A percentile compares a stretch with the other conserved stretches of the same genome.
phyloP scores from a whole-genome alignment of 2,797 vertebrate genomes.

The Phoeniculus purpureus region DNA sequence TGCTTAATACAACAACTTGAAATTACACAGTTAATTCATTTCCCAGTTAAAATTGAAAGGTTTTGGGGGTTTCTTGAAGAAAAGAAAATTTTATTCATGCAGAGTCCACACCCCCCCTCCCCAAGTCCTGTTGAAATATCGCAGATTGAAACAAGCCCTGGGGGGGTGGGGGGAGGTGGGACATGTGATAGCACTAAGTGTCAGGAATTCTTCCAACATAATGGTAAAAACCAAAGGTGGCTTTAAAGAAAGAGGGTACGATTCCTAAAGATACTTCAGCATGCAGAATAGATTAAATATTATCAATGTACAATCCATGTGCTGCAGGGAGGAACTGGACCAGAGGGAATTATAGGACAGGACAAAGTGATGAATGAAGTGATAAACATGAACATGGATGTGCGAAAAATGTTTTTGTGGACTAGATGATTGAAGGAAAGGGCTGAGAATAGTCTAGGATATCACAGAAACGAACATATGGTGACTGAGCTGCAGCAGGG shows the following conservation, averaged over 20 bases:
- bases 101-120: not conserved
- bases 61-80: not conserved
- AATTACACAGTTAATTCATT: not conserved
- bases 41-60: not conserved
- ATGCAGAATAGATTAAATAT: slow-evolving; percentile 3
- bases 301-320: not conserved
- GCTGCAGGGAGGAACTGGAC: not conserved
- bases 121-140: not conserved
- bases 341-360: fast-evolving
- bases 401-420: not conserved
- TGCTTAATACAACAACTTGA: not conserved
- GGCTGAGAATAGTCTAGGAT: not conserved
- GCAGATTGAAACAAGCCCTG: not conserved
- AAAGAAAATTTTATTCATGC: not conserved
- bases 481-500: not conserved
- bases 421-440: not conserved
- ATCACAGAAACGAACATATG: slow-evolving; percentile 11
- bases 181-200: not conserved
- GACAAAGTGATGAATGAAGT: not conserved
- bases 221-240: not conserved
- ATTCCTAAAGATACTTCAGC: not conserved
- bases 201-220: not conserved
- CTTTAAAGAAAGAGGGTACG: slow-evolving; percentile 1
- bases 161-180: not conserved
- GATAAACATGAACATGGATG: fast-evolving